phyloP scores from a whole-genome alignment of 1,140 invertebrate genomes.

The Gryllus bimaculatus region DNA sequence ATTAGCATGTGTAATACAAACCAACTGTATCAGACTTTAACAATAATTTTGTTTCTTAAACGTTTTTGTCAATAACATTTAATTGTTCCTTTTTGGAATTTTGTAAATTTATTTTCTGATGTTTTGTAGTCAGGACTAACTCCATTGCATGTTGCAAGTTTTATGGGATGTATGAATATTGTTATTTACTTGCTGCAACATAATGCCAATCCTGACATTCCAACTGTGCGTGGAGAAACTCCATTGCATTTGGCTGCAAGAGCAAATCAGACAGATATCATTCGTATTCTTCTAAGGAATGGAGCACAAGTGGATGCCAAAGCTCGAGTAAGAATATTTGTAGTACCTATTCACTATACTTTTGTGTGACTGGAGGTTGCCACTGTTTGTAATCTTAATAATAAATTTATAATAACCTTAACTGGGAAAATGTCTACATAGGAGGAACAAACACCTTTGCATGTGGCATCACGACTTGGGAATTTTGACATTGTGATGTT shows the following conservation, averaged over 20 bases:
- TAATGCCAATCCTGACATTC: constrained; percentile 86
- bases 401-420: background rate
- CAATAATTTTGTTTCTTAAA: too few species aligned
- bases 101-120: background rate
- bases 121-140: constrained; percentile 74
- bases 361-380: background rate
- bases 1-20: too few species aligned
- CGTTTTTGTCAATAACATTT: too few species aligned
- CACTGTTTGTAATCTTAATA: background rate
- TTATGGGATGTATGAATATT: constrained; percentile 99
- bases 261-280: constrained; percentile 94
- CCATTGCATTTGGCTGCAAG: constrained; percentile 93
- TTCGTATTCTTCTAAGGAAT: constrained; percentile 89
- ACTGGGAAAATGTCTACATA: constrained; percentile 31
- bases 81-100: too few species aligned
- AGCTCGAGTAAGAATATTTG: constrained; percentile 54
- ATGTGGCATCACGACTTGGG: constrained; percentile 84
- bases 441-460: constrained; percentile 88
- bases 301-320: constrained; percentile 91
- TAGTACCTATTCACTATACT: background rate
- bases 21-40: too few species aligned
- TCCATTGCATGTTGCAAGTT: constrained; percentile 93
- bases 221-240: constrained; percentile 93
- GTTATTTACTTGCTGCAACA: constrained; percentile 92
- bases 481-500: constrained; percentile 90